Percentiles rank a stretch among this genome's conserved stretches.
These are phyloP conservation scores for Mesitornis unicolor DNA, from an alignment of 2,113 vertebrate genomes.

Conservation along the genomic window DNA sequence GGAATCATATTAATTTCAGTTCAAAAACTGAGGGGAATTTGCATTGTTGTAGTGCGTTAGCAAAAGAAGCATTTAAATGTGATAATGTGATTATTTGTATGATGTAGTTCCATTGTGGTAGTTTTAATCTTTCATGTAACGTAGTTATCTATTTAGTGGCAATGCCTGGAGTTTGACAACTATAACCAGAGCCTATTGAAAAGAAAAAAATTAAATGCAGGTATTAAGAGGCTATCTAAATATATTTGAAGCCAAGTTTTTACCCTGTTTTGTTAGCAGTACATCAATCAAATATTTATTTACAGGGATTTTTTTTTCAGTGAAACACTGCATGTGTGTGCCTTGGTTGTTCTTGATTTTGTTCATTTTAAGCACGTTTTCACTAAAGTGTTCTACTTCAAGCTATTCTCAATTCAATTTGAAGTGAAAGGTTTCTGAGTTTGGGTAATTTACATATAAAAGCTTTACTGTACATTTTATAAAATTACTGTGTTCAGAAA, in stretches of 20 bases:
- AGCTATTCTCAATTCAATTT: slow-evolving; percentile 77
- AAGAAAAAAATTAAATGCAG: neutral
- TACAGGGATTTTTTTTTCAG: neutral
- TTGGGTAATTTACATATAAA: slow-evolving; percentile 81
- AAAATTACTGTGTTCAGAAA: slow-evolving; percentile 73
- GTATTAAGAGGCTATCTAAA: neutral
- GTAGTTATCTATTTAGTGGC: neutral
- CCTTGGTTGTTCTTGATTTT: slow-evolving; percentile 42
- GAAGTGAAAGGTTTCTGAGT: slow-evolving; percentile 72
- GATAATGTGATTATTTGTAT: neutral
- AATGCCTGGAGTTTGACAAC: slow-evolving; percentile 13
- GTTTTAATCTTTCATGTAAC: neutral
- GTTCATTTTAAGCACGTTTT: slow-evolving; percentile 73
- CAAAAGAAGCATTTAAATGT: neutral
- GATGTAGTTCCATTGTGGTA: neutral
- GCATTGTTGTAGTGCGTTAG: neutral
- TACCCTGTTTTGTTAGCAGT: neutral
- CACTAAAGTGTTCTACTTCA: slow-evolving; percentile 59
- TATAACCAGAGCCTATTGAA: neutral
- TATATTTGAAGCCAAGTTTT: neutral
- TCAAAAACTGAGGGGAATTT: neutral
- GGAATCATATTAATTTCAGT: neutral
- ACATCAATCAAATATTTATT: slow-evolving; percentile 28
- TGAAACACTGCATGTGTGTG: neutral
- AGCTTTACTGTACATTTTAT: slow-evolving; percentile 74